A percentile compares a stretch with the other conserved stretches of the same genome.
Evolutionary conservation across 1,140 invertebrate species (phyloP).

Genomic region (Zaprionus tsacasi): DNA sequence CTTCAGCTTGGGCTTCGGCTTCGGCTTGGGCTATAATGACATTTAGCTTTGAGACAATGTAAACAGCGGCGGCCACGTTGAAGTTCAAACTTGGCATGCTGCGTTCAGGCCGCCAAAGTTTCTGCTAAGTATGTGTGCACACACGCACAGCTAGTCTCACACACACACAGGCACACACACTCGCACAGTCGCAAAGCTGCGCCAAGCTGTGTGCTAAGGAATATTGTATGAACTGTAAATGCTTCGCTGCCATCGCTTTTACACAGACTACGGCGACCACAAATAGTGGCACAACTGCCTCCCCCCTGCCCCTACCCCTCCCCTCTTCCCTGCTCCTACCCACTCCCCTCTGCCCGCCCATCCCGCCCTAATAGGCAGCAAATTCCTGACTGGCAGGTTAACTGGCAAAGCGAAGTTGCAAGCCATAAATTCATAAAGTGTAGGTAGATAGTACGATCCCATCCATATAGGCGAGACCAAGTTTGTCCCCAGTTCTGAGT

Average conservation of each 20-base stretch:
- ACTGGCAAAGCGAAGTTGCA: slow-evolving; percentile 67
- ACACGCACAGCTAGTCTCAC: slow-evolving; percentile 13
- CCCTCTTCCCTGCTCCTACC: slow-evolving; percentile 2
- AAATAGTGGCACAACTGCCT: slow-evolving; percentile 63
- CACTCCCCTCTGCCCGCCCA: neutral
- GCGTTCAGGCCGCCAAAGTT: slow-evolving; percentile 68
- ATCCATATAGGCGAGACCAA: slow-evolving; percentile 13
- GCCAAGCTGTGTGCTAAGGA: slow-evolving; percentile 62
- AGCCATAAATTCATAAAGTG: slow-evolving; percentile 70
- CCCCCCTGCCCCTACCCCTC: neutral
- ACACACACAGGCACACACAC: slow-evolving; percentile 8
- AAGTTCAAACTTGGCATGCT: slow-evolving; percentile 75
- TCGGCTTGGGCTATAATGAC: slow-evolving; percentile 64
- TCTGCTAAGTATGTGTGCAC: slow-evolving; percentile 63
- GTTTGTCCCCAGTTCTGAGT: slow-evolving; percentile 15
- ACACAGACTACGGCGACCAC: slow-evolving; percentile 56
- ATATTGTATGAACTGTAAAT: slow-evolving; percentile 75
- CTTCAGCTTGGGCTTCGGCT: slow-evolving; percentile 10
- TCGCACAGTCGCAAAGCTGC: slow-evolving; percentile 12
- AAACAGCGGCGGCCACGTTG: slow-evolving; percentile 65
- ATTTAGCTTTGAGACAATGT: slow-evolving; percentile 82
- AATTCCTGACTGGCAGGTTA: slow-evolving; percentile 51
- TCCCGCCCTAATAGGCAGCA: slow-evolving; percentile 11
- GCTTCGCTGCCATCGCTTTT: slow-evolving; percentile 37
- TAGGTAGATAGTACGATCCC: slow-evolving; percentile 18